Evolutionary conservation across 2,797 vertebrate genomes (phyloP).

Genomic region (Micropoecilia bifurca): DNA sequence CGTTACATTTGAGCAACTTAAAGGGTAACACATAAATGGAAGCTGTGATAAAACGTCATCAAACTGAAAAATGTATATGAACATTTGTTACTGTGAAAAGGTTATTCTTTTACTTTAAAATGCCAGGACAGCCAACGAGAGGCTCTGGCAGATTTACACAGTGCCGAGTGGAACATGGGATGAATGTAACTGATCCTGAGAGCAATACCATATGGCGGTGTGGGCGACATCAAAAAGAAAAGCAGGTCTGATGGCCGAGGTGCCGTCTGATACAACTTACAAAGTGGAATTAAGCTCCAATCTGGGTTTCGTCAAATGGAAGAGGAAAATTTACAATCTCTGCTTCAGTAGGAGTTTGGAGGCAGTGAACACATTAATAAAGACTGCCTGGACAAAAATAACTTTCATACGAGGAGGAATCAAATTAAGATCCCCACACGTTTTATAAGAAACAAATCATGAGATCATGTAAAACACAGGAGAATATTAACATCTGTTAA

Average conservation of each 20-base stretch:
- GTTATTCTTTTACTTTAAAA: conserved; percentile 47
- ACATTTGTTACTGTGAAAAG: conserved; percentile 33
- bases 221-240: conserved; percentile 68
- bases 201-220: conserved; percentile 68
- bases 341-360: conserved; percentile 31
- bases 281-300: conserved; percentile 69
- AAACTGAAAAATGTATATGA: conserved; percentile 9
- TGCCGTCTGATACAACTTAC: conserved; percentile 72
- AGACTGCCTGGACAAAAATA: conserved; percentile 43
- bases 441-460: conserved; percentile 33
- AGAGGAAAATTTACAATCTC: conserved; percentile 61
- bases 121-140: conserved; percentile 28
- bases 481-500: conserved; percentile 17
- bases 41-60: conserved; percentile 16
- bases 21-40: conserved; percentile 8
- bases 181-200: conserved; percentile 55
- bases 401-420: conserved; percentile 28
- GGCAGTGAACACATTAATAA: conserved; percentile 46
- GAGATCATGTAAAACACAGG: conserved; percentile 9
- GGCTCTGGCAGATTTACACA: conserved; percentile 67
- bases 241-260: conserved; percentile 62
- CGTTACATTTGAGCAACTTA: conserved; percentile 7
- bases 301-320: conserved; percentile 60
- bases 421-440: conserved; percentile 42
- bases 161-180: conserved; percentile 47